phyloP scores from a whole-genome alignment of 2,888 invertebrate species.

The Rhyacophila evoluta region DNA sequence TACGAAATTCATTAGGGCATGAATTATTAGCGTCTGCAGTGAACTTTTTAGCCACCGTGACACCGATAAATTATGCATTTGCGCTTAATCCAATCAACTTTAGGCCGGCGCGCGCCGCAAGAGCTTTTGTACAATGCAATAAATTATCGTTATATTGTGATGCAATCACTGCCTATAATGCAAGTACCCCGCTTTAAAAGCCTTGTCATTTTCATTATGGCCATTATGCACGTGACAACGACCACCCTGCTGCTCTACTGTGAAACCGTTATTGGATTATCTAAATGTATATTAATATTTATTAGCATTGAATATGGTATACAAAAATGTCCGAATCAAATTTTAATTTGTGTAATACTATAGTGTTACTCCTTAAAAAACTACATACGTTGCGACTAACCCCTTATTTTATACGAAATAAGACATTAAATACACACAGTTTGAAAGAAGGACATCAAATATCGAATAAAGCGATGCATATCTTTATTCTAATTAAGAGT shows the following conservation, averaged over 20 bases:
- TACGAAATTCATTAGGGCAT: background rate
- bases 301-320: too few relatives aligned
- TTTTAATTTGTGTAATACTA: too few relatives aligned
- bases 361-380: too few relatives aligned
- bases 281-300: too few relatives aligned
- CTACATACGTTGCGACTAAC: too few relatives aligned
- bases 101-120: background rate
- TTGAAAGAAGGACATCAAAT: too few relatives aligned
- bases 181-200: background rate
- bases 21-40: background rate
- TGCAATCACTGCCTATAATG: background rate
- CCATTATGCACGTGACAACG: background rate
- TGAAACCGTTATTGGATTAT: background rate
- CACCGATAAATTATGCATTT: conserved; percentile 19
- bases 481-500: too few relatives aligned
- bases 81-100: conserved; percentile 14
- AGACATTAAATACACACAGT: too few relatives aligned
- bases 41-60: background rate
- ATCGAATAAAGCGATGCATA: too few relatives aligned
- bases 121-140: background rate
- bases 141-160: background rate
- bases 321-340: too few relatives aligned
- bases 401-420: too few relatives aligned
- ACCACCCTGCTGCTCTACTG: background rate
- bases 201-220: background rate